Conservation (phyloP, 2,888 invertebrate species). For the Phyllotreta striolata region DNA sequence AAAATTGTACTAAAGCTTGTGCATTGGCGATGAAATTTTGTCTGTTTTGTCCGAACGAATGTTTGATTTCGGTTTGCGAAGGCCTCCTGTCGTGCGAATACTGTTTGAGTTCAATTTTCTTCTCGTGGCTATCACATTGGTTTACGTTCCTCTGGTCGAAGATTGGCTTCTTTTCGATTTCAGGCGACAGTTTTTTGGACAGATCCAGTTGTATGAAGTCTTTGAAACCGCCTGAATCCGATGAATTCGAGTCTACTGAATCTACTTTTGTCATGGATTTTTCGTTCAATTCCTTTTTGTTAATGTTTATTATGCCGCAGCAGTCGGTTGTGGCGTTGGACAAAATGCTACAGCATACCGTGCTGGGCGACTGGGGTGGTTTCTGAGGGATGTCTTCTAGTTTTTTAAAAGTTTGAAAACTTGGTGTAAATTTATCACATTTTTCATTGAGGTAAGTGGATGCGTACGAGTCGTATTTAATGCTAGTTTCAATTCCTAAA, state of each 20-base stretch:
- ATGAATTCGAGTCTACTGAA: constrained; percentile 61
- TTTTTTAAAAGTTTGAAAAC: constrained; percentile 49
- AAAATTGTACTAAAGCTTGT: constrained; percentile 58
- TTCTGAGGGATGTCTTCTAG: constrained; percentile 50
- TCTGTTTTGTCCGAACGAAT: constrained; percentile 48
- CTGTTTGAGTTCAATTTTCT: constrained; percentile 47
- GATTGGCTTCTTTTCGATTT: constrained; percentile 37
- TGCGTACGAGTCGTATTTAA: constrained; percentile 47
- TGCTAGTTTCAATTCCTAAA: constrained; percentile 42
- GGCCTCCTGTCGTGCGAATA: constrained; percentile 54
- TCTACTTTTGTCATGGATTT: constrained; percentile 59
- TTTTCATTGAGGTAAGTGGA: constrained; percentile 52
- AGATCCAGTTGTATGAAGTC: constrained; percentile 59
- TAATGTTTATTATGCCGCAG: constrained; percentile 59
- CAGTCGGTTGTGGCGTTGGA: constrained; percentile 61
- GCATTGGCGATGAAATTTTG: constrained; percentile 56
- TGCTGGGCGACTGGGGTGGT: constrained; percentile 60
- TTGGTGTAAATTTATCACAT: constrained; percentile 54
- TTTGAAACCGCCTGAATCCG: constrained; percentile 62
- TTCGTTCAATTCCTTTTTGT: constrained; percentile 56
- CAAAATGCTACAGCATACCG: constrained; percentile 61
- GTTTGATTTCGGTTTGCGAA: constrained; percentile 50
- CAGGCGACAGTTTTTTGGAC: constrained; percentile 43
- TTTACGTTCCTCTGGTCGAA: constrained; percentile 57
- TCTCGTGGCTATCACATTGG: constrained; percentile 54